Conservation (phyloP, 2,888 invertebrate species). For the Mesorhabditis belari region DNA sequence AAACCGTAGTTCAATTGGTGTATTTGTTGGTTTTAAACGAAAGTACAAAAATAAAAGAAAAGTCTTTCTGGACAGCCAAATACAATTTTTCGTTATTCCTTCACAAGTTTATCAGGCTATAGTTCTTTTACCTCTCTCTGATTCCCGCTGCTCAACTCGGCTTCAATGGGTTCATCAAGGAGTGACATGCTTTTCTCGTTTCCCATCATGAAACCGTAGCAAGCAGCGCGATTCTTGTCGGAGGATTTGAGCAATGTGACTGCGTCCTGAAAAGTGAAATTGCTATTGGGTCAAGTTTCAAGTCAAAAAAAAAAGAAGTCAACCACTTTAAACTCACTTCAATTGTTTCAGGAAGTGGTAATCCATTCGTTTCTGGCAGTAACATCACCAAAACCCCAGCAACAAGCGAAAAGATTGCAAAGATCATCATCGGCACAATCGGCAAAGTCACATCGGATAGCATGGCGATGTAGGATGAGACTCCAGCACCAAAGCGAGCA, state of each 20-base stretch:
- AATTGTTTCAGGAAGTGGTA: constrained; percentile 51
- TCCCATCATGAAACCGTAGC: constrained; percentile 11
- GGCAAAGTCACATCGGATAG: constrained; percentile 50
- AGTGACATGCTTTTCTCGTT: constrained; percentile 10
- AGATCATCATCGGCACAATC: constrained; percentile 53
- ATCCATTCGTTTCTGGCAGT: constrained; percentile 51
- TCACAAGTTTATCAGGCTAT: not conserved
- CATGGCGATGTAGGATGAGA: constrained; percentile 50
- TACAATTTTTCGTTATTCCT: too few species aligned
- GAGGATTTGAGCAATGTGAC: constrained; percentile 17
- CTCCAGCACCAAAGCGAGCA: constrained; percentile 50
- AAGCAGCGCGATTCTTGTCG: constrained; percentile 11
- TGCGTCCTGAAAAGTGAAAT: constrained; percentile 15
- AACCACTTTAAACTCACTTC: constrained; percentile 26
- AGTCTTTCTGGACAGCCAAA: too few species aligned
- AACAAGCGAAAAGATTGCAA: constrained; percentile 50
- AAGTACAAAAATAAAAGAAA: too few species aligned
- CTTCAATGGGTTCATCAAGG: not conserved
- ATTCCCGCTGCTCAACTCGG: not conserved
- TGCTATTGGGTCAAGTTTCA: not conserved
- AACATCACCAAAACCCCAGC: constrained; percentile 50
- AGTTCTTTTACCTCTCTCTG: not conserved
- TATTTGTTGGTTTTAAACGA: too few species aligned
- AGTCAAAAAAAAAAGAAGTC: too few species aligned
- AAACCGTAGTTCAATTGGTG: too few species aligned